Evolutionary conservation across 2,888 invertebrate species (phyloP), one percentile per base, ranked within the genome.

Genomic region (Drosophila mercatorum): DNA sequence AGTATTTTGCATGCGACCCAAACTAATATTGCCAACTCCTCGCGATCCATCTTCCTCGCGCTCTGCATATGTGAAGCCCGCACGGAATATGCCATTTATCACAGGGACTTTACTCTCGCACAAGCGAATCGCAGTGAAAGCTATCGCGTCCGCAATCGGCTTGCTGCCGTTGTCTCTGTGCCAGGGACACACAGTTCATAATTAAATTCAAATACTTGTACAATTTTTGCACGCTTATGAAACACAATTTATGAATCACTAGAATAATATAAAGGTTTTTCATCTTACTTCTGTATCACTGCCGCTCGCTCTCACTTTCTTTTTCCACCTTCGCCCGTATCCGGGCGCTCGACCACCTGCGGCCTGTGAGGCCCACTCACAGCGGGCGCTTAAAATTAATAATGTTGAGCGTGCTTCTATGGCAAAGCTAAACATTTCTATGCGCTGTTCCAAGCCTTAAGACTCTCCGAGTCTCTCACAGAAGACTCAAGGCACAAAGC

Each of bases 151-250:
- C 56, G 31, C 55, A 53, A 52, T 72, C 59, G 43, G 55, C 65
- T 36, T 57, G 31, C 60, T 59, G 53, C 72, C 69, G 78, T 88
- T 85, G 86, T 85, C 80, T 77, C 28, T 51, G 44, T 43, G 67
- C 43, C 67, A 62, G 72, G 80, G 77, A 80, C 83, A 67, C 81
- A 60, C 64, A 82, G 84, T 82, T 86, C 82, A 87, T 86, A 86
- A 86, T 86, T 86, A 86, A 86, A 86, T 86, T 87, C 84, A 86
- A 86, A 86, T 87, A 82, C 86, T 86, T 81, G 82, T 77, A 79
- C 76, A 75, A 80, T 80, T 86, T 82, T 79, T 69, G 62, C 78
- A 78, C 89, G 80, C 89, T 89, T 87, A 82, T 77, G 87, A 77
- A 80, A 79, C 71, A 61, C 74, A 86, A 86, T 89, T 86, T 87